These are phyloP conservation scores for Mastomys natalensis DNA, from an alignment of 2,113 vertebrate genomes.

Conservation along the genomic window DNA sequence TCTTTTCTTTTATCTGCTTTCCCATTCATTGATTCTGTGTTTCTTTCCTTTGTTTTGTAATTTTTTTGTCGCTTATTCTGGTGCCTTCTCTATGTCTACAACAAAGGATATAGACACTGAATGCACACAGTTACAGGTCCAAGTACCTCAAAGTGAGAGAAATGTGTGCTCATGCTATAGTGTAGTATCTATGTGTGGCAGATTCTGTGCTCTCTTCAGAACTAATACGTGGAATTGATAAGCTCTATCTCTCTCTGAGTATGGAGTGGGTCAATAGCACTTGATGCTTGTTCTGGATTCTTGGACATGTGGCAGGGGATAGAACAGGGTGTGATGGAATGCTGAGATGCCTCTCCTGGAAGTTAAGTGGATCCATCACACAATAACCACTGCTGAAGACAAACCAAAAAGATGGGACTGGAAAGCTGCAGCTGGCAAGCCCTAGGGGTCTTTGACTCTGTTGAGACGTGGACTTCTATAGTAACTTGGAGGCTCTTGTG, in stretches of 20 bases:
- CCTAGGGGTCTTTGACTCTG: too few relatives aligned
- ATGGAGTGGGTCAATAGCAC: not conserved
- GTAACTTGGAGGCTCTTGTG: not conserved
- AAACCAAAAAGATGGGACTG: not conserved
- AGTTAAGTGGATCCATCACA: not conserved
- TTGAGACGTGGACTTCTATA: not conserved
- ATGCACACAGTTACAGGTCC: not conserved
- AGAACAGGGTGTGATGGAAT: too few relatives aligned
- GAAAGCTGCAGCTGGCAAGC: not conserved
- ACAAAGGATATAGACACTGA: not conserved
- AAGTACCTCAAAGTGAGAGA: not conserved
- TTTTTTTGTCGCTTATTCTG: not conserved
- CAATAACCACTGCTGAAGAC: too few relatives aligned
- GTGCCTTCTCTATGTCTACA: not conserved
- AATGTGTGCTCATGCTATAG: too few relatives aligned
- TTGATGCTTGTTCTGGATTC: not conserved
- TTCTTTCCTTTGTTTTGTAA: not conserved
- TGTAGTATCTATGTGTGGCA: not conserved
- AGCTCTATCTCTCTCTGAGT: too few relatives aligned
- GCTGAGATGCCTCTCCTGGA: not conserved
- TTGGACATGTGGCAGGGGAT: not conserved
- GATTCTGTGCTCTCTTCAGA: not conserved
- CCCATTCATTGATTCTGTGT: not conserved
- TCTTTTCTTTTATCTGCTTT: not conserved
- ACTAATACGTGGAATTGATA: not conserved